Base-by-base conservation (phyloP, 2,113 vertebrate genomes). In the Ammodramus savannarum region DNA sequence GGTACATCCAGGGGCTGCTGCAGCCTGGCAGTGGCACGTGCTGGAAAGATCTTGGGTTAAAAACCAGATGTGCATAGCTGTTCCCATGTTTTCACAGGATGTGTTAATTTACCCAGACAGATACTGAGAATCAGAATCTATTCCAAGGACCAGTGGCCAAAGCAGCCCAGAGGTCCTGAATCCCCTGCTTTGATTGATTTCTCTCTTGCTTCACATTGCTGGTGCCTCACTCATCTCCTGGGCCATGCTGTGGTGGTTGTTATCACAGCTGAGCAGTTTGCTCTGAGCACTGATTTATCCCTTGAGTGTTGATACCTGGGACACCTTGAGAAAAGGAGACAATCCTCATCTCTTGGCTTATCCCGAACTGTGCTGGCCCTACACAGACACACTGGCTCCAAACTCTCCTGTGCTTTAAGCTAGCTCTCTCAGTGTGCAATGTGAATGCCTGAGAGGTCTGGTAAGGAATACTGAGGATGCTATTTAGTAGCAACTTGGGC, bases 351-450 rank as follows among this genome's bases (percentile, higher is more conserved):
- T 31, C 10, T 8, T 22, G 25, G 22, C 11, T 68, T 17, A 2
- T 0, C 49, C 49, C 0, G 1, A 34, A 0, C 36, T 32, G 27
- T 44, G 43, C 68, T 21, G 12, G 27, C 43, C 57, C 43, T 80
- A 25, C 55, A 25, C 13, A 49, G n/a, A 22, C 38, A 54, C 19
- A 1, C 14, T 17, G 85, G 20, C 57, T 67, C 44, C 54, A 25
- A 41, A 49, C 12, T 44, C 38, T 22, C 48, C 4, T 9, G 14
- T n/a, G 32, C 14, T 59, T 76, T 41, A 29, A 48, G 10, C 23
- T 57, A 48, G 62, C 16, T 46, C 23, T 57, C 20, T 26, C n/a
- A 13, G 36, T 0, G 2, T 29, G 31, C 52, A 32, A 0, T 58
- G 15, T 10, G 25, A 16, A 26, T 63, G 34, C 34, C 48, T 67